Base-by-base conservation (phyloP, 2,888 invertebrate species). In the Prosapia bicincta region DNA sequence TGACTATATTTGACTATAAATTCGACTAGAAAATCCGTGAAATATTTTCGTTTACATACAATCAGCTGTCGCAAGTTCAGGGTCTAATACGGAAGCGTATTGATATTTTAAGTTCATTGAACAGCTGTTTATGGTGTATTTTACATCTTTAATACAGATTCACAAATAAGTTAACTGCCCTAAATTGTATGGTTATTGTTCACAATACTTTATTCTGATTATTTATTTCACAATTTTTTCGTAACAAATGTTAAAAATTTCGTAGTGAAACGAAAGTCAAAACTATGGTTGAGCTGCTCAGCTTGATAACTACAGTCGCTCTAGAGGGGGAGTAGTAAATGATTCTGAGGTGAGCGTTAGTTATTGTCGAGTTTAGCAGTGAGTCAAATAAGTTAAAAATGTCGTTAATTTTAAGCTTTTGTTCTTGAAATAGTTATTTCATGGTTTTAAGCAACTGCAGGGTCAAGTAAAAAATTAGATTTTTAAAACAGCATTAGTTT, bases 71-170 rank as follows among this genome's bases (percentile, higher is more conserved):
- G 28, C 72, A 30, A 66, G 72, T 72, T 72, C 65, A 66, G 54
- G 72, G 26, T 65, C 30, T 15, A 30, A 24, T 66, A 10, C n/a
- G 20, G 54, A 26, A 74, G 74, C 74, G 74, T 74, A 74, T 74
- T 74, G 74, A 74, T 74, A 74, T 74, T 74, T 69, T 54, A 74
- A 54, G 54, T 69, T 74, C 74, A 69, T 26, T 69, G 68, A 74
- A 74, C 74, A 74, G 74, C 74, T 74, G 74, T 74, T 74, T 20
- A 9, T 54, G 26, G 69, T 54, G 26, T 67, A 26, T 67, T 26
- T 67, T n/a, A 69, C 28, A 32, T 54, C 54, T 26, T n/a, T 43
- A 73, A 67, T 73, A 68, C 38, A 13, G 38, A 38, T 38, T 38
- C 13, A 28, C 9, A 28, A 2, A 9, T 38, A 13, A 38, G 20